Conservation (phyloP, 2,113 vertebrate species). For the Shinisaurus crocodilurus region DNA sequence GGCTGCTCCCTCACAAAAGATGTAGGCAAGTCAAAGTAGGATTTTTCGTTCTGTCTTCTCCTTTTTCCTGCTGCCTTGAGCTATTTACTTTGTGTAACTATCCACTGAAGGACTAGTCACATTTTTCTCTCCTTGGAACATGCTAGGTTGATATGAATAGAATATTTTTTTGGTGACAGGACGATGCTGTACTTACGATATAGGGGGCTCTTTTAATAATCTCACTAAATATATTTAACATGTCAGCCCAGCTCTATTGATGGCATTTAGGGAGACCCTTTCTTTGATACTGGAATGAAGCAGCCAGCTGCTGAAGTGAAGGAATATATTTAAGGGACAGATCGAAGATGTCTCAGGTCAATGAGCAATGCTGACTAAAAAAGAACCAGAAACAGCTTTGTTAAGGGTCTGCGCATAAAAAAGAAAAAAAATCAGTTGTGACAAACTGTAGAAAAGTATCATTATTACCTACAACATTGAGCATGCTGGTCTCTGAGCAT, state of each 20-base stretch:
- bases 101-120: neutral
- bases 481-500: neutral
- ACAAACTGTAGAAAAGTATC: constrained; percentile 20
- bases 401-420: constrained; percentile 24
- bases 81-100: constrained; percentile 39
- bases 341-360: constrained; percentile 25
- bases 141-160: constrained; percentile 7
- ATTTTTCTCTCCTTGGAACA: neutral
- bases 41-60: neutral
- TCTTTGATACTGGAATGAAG: neutral
- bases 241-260: neutral
- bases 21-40: neutral
- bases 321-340: neutral
- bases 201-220: neutral
- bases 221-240: neutral
- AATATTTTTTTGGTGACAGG: neutral
- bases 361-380: constrained; percentile 23
- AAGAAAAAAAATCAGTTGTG: neutral
- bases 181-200: constrained; percentile 11
- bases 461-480: constrained; percentile 24
- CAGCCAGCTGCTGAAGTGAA: neutral
- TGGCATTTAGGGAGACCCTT: neutral
- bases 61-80: neutral
- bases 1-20: neutral
- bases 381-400: neutral